phyloP scores from a whole-genome alignment of 2,888 invertebrate species.

The Xanthia togata region DNA sequence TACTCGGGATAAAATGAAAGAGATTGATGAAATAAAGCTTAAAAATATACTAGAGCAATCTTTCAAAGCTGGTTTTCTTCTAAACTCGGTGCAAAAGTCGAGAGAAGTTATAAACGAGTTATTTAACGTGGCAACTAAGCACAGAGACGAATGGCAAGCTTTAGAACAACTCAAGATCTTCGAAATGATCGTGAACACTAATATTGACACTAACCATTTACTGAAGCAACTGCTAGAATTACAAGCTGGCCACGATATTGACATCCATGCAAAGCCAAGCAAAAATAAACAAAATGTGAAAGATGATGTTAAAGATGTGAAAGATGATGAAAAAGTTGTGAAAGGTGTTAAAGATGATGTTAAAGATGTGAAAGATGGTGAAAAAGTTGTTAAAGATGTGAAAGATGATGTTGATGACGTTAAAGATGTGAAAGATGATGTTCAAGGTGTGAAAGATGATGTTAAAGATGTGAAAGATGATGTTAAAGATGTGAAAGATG shows the following conservation, averaged over 20 bases:
- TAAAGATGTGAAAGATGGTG: too few species aligned
- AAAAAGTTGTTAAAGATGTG: too few species aligned
- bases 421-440: too few species aligned
- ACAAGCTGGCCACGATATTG: slow-evolving; percentile 68
- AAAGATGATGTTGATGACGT: too few species aligned
- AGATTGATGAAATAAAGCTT: slow-evolving; percentile 71
- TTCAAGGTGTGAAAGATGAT: too few species aligned
- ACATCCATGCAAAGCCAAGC: too few species aligned
- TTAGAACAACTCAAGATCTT: slow-evolving; percentile 84
- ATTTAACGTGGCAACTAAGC: slow-evolving; percentile 83
- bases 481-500: too few species aligned
- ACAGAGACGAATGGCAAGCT: slow-evolving; percentile 83
- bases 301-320: too few species aligned
- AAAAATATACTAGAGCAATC: slow-evolving; percentile 66
- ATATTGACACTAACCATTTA: slow-evolving; percentile 82
- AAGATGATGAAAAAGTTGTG: too few species aligned
- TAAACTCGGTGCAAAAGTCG: slow-evolving; percentile 82
- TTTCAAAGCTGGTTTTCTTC: slow-evolving; percentile 80
- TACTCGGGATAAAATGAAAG: slow-evolving; percentile 73
- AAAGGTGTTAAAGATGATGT: too few species aligned
- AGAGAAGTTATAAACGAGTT: slow-evolving; percentile 81
- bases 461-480: too few species aligned
- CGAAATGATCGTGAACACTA: slow-evolving; percentile 84
- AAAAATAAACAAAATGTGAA: too few species aligned
- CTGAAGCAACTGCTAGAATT: slow-evolving; percentile 80